These are phyloP conservation scores for Zootoca vivipara DNA, from an alignment of 2,113 vertebrate species.

Conservation along the genomic window DNA sequence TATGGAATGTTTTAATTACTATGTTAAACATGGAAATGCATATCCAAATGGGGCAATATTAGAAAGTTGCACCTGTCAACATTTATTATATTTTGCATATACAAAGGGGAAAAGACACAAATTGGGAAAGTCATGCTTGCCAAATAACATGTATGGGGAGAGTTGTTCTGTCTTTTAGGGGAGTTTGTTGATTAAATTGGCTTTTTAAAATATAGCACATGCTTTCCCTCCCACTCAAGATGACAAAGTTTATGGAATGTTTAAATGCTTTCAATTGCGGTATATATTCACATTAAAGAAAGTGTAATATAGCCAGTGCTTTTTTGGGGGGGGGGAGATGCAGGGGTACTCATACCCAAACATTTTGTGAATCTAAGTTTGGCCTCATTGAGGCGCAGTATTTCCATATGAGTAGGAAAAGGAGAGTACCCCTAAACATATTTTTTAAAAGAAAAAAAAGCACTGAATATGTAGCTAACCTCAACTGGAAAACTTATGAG, in stretches of 20 bases:
- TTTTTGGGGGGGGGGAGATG: too few species aligned
- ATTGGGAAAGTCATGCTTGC: conserved; percentile 15
- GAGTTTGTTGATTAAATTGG: background rate
- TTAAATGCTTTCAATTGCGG: background rate
- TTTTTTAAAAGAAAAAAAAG: too few species aligned
- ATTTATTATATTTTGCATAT: conserved; percentile 32
- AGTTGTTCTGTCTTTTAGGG: background rate
- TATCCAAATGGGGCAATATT: background rate
- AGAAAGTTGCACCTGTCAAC: conserved; percentile 38
- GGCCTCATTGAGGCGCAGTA: too few species aligned
- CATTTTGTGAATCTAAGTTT: too few species aligned
- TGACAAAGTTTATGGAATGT: background rate
- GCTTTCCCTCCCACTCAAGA: background rate
- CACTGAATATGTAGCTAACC: background rate
- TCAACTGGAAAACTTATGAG: conserved; percentile 35
- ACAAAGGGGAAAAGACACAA: conserved; percentile 10
- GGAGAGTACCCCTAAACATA: too few species aligned
- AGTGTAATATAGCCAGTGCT: background rate
- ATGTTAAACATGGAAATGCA: conserved; percentile 20
- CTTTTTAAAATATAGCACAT: background rate
- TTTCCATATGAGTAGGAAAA: too few species aligned
- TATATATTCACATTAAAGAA: conserved; percentile 1
- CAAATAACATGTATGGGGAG: conserved; percentile 21
- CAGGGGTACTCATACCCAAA: too few species aligned
- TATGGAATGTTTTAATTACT: conserved; percentile 36